Percentiles rank a stretch among this genome's conserved stretches.
phyloP scores from a whole-genome alignment of 2,888 invertebrate genomes.

The Eilema griseolum region DNA sequence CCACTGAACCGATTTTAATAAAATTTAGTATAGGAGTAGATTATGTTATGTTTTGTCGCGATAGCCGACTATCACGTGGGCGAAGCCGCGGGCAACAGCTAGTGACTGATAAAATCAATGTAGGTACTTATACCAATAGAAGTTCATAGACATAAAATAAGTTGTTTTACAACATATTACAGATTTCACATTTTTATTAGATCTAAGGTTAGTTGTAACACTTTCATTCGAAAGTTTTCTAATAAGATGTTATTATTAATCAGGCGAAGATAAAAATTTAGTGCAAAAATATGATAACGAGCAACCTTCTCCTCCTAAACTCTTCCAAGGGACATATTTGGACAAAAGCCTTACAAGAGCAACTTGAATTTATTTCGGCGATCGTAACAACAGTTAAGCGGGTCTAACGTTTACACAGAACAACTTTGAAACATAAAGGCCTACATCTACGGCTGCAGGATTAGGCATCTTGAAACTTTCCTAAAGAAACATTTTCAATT shows the following conservation, averaged over 20 bases:
- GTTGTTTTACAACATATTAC: too few species aligned
- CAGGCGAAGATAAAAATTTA: slow-evolving; percentile 33
- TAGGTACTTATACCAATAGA: too few species aligned
- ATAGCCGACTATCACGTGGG: too few species aligned
- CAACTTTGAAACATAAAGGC: slow-evolving; percentile 33
- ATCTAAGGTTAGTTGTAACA: neutral
- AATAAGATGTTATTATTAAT: slow-evolving; percentile 7
- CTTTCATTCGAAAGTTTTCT: neutral
- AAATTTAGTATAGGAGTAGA: too few species aligned
- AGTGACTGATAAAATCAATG: too few species aligned
- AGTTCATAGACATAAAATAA: too few species aligned
- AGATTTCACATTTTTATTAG: neutral
- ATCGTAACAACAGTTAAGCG: slow-evolving; percentile 52
- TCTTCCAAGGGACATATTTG: slow-evolving; percentile 48
- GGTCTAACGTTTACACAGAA: slow-evolving; percentile 36
- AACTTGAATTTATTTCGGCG: slow-evolving; percentile 54
- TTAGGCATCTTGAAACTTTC: slow-evolving; percentile 21
- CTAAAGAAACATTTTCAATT: slow-evolving; percentile 15
- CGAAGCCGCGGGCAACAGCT: too few species aligned
- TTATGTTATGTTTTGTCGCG: too few species aligned
- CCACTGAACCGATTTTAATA: too few species aligned
- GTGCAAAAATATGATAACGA: slow-evolving; percentile 34
- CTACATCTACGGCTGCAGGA: slow-evolving; percentile 17
- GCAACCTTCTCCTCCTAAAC: slow-evolving; percentile 28
- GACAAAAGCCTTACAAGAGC: slow-evolving; percentile 47